Conservation (phyloP, 2,888 invertebrate genomes). For the Mechanitis messenoides region DNA sequence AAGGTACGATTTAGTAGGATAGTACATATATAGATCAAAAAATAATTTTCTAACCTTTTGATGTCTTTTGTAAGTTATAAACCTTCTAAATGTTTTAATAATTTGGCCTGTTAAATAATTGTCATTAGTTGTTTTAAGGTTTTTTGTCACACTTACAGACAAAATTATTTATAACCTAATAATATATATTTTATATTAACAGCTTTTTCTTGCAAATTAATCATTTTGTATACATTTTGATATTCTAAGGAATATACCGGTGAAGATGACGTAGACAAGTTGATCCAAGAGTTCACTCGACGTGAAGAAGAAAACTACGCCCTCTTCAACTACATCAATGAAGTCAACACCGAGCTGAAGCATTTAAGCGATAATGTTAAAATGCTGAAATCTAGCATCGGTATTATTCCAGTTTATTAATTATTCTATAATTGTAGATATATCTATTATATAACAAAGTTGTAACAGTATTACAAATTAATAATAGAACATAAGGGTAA, state of each 20-base stretch:
- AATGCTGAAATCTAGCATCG: conserved; percentile 79
- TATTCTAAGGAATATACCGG: conserved; percentile 72
- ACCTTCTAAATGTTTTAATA: too few species aligned
- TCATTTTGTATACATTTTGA: neutral
- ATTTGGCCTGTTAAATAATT: too few species aligned
- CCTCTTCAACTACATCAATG: conserved; percentile 92
- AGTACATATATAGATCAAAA: too few species aligned
- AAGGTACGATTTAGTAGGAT: conserved; percentile 60
- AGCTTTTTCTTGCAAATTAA: neutral
- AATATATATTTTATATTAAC: too few species aligned
- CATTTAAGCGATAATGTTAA: conserved; percentile 81
- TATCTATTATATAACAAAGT: neutral
- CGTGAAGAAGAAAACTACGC: conserved; percentile 95
- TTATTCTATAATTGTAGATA: neutral
- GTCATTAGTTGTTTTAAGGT: too few species aligned
- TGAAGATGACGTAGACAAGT: conserved; percentile 80
- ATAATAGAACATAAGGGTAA: too few species aligned
- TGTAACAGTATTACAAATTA: too few species aligned
- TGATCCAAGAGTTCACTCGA: conserved; percentile 85
- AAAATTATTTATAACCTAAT: too few species aligned
- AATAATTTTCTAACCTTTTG: too few species aligned
- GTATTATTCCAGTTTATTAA: conserved; percentile 43
- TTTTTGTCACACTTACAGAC: too few species aligned
- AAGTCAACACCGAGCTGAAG: conserved; percentile 89
- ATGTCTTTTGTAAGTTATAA: too few species aligned